Conservation (phyloP, 2,113 vertebrate species). For the Calidris pugnax region DNA sequence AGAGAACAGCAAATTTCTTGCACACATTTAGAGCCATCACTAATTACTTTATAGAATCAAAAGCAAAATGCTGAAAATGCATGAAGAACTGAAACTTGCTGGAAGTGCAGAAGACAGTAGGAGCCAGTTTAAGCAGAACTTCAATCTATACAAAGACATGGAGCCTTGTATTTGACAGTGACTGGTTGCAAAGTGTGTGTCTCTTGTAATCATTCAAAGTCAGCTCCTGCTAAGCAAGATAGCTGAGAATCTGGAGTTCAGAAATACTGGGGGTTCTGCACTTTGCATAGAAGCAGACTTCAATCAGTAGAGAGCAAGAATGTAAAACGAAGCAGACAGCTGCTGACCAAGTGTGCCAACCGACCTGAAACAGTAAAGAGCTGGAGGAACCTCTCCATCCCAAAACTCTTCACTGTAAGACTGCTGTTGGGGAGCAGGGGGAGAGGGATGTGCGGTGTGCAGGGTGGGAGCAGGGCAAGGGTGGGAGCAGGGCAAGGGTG, state of each 20-base stretch:
- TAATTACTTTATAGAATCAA: background rate
- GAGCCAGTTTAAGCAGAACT: background rate
- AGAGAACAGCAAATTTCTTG: background rate
- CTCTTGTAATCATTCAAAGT: background rate
- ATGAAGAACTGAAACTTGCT: background rate
- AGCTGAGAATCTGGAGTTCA: background rate
- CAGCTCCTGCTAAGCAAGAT: background rate
- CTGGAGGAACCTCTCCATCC: background rate
- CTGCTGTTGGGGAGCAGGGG: background rate
- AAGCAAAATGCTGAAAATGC: background rate
- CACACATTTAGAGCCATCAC: background rate
- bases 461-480: accelerated
- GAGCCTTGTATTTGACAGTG: background rate
- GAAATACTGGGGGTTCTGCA: background rate
- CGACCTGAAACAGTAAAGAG: background rate
- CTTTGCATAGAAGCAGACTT: background rate
- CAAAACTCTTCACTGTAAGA: background rate
- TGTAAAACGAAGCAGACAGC: background rate
- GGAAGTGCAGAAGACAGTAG: background rate
- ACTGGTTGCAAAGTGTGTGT: background rate
- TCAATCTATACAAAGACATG: background rate
- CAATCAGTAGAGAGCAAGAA: background rate
- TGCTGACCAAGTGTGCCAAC: background rate
- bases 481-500: too few species aligned
- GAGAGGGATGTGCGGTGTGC: accelerated